Evolutionary conservation across 1,140 invertebrate species (phyloP), one percentile per base, ranked within the genome.

Genomic region (Plutomurus gul): DNA sequence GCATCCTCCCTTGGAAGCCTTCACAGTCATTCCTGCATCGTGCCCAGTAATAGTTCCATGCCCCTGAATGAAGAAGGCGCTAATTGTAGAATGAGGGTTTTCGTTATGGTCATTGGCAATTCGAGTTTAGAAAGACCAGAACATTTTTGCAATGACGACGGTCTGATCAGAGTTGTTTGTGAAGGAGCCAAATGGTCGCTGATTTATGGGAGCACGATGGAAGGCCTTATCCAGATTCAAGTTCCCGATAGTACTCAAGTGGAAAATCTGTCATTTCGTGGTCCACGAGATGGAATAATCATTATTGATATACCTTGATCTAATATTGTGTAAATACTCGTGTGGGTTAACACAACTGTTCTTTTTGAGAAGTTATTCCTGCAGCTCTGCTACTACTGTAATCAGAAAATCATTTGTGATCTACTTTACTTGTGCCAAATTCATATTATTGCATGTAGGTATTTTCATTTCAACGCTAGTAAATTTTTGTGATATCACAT

Each of bases 231-330:
- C 4, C 27, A 65, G 27, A 65, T 65, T n/a, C 25, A 33, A n/a
- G 25, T 65, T 13, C 56, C 56, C 11, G 7, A 33, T n/a, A 65
- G 13, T 2, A 65, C n/a, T 65, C 56, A n/a, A n/a, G 25, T 30
- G 7, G 27, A 65, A 65, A 65, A 18, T 33, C 11, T 65, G 4
- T 6, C 16, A 33, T 6, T 30, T 16, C 56, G 16, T 33, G 51
- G 56, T n/a, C 56, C 56, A 65, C 30, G 30, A 11, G 56, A 65
- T 65, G 30, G 56, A 18, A 65, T 65, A n/a, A 65, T 65, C 25
- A 16, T 65, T 30, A 36, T 65, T 65, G 56, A 65, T 65, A 33
- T 65, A 33, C 56, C 30, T 6, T 65, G 36, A 65, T 30, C n/a
- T n/a, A n/a, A n/a, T n/a, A n/a, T n/a, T n/a, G n/a, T n/a, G n/a